A percentile compares a stretch with the other conserved stretches of the same genome.
Evolutionary conservation across 1,140 invertebrate species (phyloP).

Genomic region (Colletes gigas): DNA sequence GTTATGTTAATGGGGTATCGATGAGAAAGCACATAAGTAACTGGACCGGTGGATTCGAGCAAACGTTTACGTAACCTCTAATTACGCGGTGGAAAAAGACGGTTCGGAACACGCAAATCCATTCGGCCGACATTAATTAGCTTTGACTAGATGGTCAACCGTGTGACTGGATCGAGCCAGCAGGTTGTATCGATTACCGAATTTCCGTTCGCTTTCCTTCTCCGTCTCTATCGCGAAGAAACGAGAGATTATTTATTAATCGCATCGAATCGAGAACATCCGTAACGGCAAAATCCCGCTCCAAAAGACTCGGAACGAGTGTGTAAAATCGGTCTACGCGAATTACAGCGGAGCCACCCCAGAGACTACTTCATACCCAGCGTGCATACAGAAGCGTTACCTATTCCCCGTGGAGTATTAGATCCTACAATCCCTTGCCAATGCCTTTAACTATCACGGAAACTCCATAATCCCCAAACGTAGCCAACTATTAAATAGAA

Average conservation of each 20-base stretch:
- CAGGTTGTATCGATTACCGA: conserved; percentile 6
- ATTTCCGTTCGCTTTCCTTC: not conserved
- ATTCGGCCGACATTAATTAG: not conserved
- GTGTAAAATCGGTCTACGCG: not conserved
- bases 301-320: not conserved
- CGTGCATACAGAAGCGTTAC: not conserved
- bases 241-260: not conserved
- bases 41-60: not conserved
- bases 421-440: not conserved
- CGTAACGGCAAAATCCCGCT: not conserved
- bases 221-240: not conserved
- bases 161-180: not conserved
- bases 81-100: conserved; percentile 12
- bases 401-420: conserved; percentile 1
- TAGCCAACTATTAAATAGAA: no score
- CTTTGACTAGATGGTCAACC: conserved; percentile 4
- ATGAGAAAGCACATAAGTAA: conserved; percentile 53
- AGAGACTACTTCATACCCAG: not conserved
- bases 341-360: not conserved
- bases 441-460: not conserved
- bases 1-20: conserved; percentile 58
- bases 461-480: no score
- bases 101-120: not conserved
- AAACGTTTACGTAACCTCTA: conserved; percentile 42
- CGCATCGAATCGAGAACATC: no score